Conservation (phyloP, 1,140 invertebrate genomes). For the Eupeodes corollae region DNA sequence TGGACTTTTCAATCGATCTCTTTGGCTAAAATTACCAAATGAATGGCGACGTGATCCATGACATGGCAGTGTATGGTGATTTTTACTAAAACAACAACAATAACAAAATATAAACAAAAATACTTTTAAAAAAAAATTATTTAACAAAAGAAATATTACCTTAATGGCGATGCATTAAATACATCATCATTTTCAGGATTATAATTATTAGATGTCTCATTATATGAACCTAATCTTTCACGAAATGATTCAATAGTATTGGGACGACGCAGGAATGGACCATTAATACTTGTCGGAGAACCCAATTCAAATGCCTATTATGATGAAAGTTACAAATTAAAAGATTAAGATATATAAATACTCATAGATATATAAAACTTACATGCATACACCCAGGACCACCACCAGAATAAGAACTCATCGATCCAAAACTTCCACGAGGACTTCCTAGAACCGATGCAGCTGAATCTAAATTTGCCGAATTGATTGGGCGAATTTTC, state of each 20-base stretch:
- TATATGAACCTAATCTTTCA: constrained; percentile 31
- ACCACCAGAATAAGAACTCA: constrained; percentile 20
- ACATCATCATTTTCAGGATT: constrained; percentile 18
- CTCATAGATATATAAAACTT: constrained; percentile 7
- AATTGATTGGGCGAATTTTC: constrained; percentile 33
- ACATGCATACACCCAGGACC: constrained; percentile 13
- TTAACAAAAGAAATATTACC: constrained; percentile 28
- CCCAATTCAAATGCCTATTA: constrained; percentile 33
- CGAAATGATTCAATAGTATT: constrained; percentile 20
- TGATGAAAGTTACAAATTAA: neutral
- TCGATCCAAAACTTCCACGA: constrained; percentile 31
- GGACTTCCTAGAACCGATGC: constrained; percentile 32
- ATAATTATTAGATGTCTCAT: constrained; percentile 18
- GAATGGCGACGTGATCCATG: constrained; percentile 31
- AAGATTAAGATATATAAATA: neutral
- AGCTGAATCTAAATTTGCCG: constrained; percentile 31
- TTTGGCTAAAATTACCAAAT: constrained; percentile 26
- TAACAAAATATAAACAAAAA: constrained; percentile 4
- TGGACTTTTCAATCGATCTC: constrained; percentile 14
- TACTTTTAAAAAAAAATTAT: neutral
- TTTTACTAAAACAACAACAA: constrained; percentile 3
- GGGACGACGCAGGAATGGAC: neutral
- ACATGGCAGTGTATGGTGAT: constrained; percentile 29
- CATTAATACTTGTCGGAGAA: neutral
- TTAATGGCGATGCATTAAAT: constrained; percentile 25